phyloP scores from a whole-genome alignment of 2,888 invertebrate genomes.

The Drosophila buzzatii region DNA sequence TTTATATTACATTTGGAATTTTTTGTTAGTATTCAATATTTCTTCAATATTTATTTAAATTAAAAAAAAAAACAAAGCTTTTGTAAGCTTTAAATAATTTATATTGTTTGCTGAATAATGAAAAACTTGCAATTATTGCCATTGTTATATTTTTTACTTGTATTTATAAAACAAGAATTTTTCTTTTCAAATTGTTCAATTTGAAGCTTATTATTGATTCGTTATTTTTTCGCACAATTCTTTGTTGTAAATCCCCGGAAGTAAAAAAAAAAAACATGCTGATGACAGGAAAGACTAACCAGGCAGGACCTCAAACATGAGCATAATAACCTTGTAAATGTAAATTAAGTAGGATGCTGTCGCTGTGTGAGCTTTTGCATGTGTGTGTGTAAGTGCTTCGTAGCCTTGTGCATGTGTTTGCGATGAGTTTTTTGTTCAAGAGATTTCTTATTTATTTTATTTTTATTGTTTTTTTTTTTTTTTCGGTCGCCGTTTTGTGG shows the following conservation, averaged over 20 bases:
- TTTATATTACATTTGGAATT: too few species aligned
- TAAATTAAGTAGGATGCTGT: slow-evolving; percentile 72
- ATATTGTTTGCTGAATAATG: background rate
- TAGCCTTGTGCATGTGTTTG: slow-evolving; percentile 29
- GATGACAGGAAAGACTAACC: slow-evolving; percentile 44
- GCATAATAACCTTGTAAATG: slow-evolving; percentile 68
- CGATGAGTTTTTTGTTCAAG: slow-evolving; percentile 37
- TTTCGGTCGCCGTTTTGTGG: slow-evolving; percentile 58
- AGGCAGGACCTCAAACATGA: slow-evolving; percentile 25
- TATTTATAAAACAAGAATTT: background rate
- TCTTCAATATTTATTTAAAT: background rate
- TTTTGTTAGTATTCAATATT: too few species aligned
- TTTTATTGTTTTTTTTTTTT: slow-evolving; percentile 42
- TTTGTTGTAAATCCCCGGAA: slow-evolving; percentile 1
- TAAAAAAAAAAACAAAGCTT: too few species aligned
- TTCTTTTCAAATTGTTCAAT: background rate
- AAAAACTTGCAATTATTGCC: too few species aligned
- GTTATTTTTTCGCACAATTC: background rate
- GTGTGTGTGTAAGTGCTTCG: slow-evolving; percentile 21
- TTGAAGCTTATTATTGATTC: background rate
- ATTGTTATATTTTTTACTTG: too few species aligned
- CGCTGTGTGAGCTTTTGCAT: slow-evolving; percentile 12
- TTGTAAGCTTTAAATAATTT: background rate
- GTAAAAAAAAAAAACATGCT: background rate
- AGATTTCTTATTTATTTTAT: too few species aligned